These are phyloP conservation scores for Steinernema carpocapsae DNA, from an alignment of 2,888 invertebrate genomes.

Conservation along the genomic window DNA sequence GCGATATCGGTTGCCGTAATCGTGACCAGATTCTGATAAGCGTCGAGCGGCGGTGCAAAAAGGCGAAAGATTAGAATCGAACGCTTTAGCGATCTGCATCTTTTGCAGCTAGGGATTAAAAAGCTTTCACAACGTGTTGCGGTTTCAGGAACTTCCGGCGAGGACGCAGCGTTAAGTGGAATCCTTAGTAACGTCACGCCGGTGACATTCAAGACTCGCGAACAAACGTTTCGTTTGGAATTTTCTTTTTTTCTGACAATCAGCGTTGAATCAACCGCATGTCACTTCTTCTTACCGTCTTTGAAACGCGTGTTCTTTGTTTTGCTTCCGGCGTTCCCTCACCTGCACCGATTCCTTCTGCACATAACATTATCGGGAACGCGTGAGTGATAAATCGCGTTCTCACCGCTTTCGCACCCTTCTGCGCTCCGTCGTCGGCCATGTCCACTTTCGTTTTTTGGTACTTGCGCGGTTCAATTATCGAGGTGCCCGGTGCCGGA, in stretches of 20 bases:
- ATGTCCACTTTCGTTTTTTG: too few relatives aligned
- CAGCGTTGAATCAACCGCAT: neutral
- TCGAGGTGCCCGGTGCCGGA: too few relatives aligned
- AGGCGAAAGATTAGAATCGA: conserved; percentile 6
- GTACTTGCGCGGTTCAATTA: too few relatives aligned
- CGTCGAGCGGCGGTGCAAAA: neutral
- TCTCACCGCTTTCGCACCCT: neutral
- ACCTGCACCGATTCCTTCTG: neutral
- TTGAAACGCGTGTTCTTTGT: neutral
- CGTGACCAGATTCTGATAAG: neutral
- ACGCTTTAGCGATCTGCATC: neutral
- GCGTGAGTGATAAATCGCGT: conserved; percentile 4
- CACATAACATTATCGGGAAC: neutral
- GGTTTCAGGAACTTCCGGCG: neutral
- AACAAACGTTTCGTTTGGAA: too few relatives aligned
- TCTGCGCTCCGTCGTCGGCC: neutral
- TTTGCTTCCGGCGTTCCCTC: neutral
- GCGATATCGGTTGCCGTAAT: conserved; percentile 9
- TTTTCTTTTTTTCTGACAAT: too few relatives aligned
- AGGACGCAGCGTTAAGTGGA: too few relatives aligned
- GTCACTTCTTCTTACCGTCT: neutral
- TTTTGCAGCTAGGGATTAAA: neutral
- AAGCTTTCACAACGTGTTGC: neutral
- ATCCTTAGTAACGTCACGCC: too few relatives aligned
- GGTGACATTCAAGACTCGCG: too few relatives aligned